These are phyloP conservation scores for Ciconia boyciana DNA, from an alignment of 2,113 vertebrate genomes.

Conservation along the genomic window DNA sequence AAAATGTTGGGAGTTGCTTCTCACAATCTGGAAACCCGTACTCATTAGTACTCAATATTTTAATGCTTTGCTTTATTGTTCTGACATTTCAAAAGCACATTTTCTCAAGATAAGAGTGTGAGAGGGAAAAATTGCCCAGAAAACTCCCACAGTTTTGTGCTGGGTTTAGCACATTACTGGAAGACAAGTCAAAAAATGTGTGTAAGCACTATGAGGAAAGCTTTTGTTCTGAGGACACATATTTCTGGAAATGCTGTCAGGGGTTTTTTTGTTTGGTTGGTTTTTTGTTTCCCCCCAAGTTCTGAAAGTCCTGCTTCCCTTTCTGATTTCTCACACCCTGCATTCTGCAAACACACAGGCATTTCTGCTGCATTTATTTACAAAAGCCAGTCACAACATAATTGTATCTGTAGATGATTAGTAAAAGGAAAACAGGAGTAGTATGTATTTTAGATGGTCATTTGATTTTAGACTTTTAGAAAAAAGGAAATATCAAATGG, in stretches of 20 bases:
- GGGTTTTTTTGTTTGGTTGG: background rate
- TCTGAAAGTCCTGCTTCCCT: background rate
- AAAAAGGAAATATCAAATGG: background rate
- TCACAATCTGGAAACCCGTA: background rate
- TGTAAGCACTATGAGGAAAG: background rate
- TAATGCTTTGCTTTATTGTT: background rate
- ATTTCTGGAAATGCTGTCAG: constrained; percentile 4
- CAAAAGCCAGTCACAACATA: background rate
- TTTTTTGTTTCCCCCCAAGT: background rate
- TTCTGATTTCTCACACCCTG: background rate
- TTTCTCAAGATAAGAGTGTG: constrained; percentile 4
- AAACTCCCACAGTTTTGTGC: constrained; percentile 7
- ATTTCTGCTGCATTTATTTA: background rate
- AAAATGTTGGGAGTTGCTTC: background rate
- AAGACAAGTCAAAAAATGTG: background rate
- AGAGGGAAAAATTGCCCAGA: background rate
- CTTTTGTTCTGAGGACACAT: background rate
- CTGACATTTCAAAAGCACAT: constrained; percentile 8
- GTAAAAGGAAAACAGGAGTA: background rate
- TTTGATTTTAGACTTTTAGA: background rate
- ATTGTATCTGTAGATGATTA: background rate
- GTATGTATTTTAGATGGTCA: background rate
- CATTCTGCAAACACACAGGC: background rate
- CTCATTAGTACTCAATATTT: background rate
- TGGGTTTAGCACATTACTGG: background rate